Evolutionary conservation across 2,888 invertebrate species (phyloP), one percentile per base, ranked within the genome.

Genomic region (Labia minor): DNA sequence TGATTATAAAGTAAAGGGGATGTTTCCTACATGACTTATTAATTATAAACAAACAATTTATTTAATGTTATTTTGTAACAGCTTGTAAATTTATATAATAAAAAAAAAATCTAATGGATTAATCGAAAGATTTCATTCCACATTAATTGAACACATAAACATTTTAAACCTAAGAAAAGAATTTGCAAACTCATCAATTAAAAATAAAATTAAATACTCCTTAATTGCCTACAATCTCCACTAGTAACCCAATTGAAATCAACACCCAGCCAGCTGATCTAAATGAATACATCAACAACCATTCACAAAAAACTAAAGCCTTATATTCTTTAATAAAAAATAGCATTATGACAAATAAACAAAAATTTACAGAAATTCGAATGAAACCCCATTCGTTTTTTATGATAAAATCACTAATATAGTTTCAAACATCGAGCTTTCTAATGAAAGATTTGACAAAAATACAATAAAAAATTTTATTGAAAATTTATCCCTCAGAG

Each of bases 1-100:
- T n/a, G n/a, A n/a, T n/a, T 1, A 63, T 68, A 10, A 63, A 37
- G 64, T 63, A 21, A 69, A 70, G 61, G 21, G 33, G 16, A 37
- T 67, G n/a, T n/a, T n/a, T n/a, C n/a, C n/a, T 68, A 19, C 33
- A 67, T 64, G 65, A 67, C 14, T 66, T 68, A 37, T 65, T 68
- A 20, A 37, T 64, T 18, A 19, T 67, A 20, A 37, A 70, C 18
- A 70, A 70, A 63, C n/a, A 65, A 37, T 65, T 8, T 10, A 16
- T 10, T 65, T n/a, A 21, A 65, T 16, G 11, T 37, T 18, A 65
- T 16, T 21, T 37, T 4, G 3, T 21, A 11, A 4, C 26, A 65
- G 8, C 21, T 37, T 37, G 33, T 33, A n/a, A n/a, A n/a, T n/a
- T n/a, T n/a, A n/a, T n/a, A n/a, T n/a, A n/a, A n/a, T n/a, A n/a